Base-by-base conservation (phyloP, 2,113 vertebrate species). In the Catagonus wagneri region DNA sequence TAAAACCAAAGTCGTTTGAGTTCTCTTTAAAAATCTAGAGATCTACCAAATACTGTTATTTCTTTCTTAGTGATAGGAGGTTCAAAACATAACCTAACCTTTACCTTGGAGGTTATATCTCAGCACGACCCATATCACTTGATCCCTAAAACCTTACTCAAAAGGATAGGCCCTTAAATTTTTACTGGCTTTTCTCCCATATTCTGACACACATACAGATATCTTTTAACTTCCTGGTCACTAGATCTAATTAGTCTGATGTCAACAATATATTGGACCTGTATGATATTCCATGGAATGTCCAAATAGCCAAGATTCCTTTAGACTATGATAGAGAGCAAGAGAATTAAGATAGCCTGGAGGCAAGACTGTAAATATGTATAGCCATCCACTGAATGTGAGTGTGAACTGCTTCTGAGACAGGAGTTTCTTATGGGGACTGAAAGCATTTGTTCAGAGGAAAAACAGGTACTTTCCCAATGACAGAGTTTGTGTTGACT, bases 361-460 rank as follows among this genome's bases (percentile, higher is more conserved):
- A 74, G 34, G 23, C 50, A 92, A 92, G 23, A 32, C 25, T 52
- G 44, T 50, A 71, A 87, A 66, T 20, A 50, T 36, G 6, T 58
- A 44, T 23, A 25, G 58, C 7, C 80, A 14, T 81, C 69, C 50
- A 60, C 74, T 87, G 19, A n/a, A 29, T 87, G 69, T 32, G 36
- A 95, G 19, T 68, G 50, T 95, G 68, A 68, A 60, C 23, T 81
- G 10, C 39, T 68, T 92, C 44, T 86, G 65, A 91, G 72, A 44
- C 7, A 34, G 36, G 7, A 61, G 19, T 86, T 71, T 56, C 13
- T 60, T 29, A 54, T 50, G 27, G 22, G 25, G n/a, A 63, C 44
- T 25, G 29, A 75, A 60, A 87, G 4, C 6, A 25, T 39, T 9
- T 20, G 36, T 72, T 54, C 74, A 50, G 12, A 52, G 34, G 58